Base-by-base conservation (phyloP, 1,140 invertebrate species). In the Drosophila bifasciata region DNA sequence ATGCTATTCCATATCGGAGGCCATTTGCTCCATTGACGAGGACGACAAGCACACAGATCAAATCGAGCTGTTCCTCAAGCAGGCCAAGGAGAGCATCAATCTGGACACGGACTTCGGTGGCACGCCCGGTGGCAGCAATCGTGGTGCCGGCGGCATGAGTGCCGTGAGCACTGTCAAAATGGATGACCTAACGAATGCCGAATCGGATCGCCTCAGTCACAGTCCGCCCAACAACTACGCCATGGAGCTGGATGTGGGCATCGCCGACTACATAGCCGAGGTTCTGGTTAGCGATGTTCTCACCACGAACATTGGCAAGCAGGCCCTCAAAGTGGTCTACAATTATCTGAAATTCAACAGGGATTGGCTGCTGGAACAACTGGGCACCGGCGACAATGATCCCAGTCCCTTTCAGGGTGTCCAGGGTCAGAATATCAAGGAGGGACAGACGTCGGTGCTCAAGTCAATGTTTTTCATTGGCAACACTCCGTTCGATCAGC, bases 381-480 rank as follows among this genome's bases (percentile, higher is more conserved):
- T 96, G 13, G 93, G 93, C 7, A 89, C 93, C 3, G 92, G 92
- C 48, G 51, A 78, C 17, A 56, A 88, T 61, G 89, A 91, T 16
- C 77, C 85, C 1, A 90, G 85, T 56, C 88, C 86, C 0, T 90
- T 90, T 56, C 79, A 91, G 25, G 75, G 79, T 3, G 74, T 90
- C 8, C 74, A 85, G 21, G 91, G 91, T 0, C 91, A 92, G 57
- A 91, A 93, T 36, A 92, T 93, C 1, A 79, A 93, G 44, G 91
- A 93, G 58, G 91, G 91, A n/a, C 93, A 94, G 17, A 92, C 93
- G 0, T 79, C 79, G 7, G 91, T 96, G 2, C 90, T 96, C 2
- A 94, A 95, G 77, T 94, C 94, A 16, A 96, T 96, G 95, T 96
- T 96, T 80, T 95, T 95, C 70, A 95, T 96, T 44, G 95, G 94